These are phyloP conservation scores for Micrasema minimum DNA, from an alignment of 1,140 invertebrate genomes.

Conservation along the genomic window DNA sequence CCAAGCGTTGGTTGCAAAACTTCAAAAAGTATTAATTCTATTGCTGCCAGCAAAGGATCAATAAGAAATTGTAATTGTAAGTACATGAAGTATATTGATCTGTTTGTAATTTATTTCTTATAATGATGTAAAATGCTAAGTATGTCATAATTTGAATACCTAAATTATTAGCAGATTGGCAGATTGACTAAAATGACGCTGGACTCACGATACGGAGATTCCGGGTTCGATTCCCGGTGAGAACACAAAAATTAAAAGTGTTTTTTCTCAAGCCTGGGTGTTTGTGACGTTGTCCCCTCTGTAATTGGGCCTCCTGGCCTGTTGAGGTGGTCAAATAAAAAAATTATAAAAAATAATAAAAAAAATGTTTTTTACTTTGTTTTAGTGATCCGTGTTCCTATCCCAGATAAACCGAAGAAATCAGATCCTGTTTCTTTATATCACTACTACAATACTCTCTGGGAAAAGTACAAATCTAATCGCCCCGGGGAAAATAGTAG, in stretches of 20 bases:
- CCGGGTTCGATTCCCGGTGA: too few species aligned
- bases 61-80: constrained; percentile 59
- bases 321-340: too few species aligned
- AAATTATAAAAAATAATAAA: too few species aligned
- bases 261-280: too few species aligned
- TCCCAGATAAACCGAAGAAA: constrained; percentile 62
- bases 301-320: too few species aligned
- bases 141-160: too few species aligned
- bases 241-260: too few species aligned
- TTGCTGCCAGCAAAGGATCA: constrained; percentile 47
- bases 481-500: constrained; percentile 75
- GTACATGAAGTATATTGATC: constrained; percentile 26
- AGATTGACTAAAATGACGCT: too few species aligned
- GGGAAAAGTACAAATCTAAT: constrained; percentile 75
- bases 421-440: constrained; percentile 79
- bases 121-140: too few species aligned
- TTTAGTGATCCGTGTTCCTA: constrained; percentile 64
- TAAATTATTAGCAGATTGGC: too few species aligned
- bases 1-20: constrained; percentile 57
- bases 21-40: constrained; percentile 56
- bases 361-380: constrained; percentile 42
- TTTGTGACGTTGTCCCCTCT: too few species aligned
- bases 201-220: too few species aligned
- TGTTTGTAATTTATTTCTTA: background rate
- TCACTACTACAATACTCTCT: constrained; percentile 78